Base-by-base conservation (phyloP, 2,888 invertebrate species). In the Melanotus villosus region DNA sequence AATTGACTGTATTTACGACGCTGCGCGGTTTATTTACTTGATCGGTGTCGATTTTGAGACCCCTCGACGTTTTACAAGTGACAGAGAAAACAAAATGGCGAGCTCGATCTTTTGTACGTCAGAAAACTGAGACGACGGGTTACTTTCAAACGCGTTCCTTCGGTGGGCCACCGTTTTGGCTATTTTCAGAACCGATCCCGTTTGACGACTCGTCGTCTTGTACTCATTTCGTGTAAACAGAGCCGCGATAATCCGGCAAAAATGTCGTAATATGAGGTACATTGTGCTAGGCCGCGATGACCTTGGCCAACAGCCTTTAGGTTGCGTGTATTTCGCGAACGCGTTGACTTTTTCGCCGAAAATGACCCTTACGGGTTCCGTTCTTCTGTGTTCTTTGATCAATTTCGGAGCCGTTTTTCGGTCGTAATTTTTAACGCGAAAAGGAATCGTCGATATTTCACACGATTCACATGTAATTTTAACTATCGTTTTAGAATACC, bases 401-500 rank as follows among this genome's bases (percentile, higher is more conserved):
- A 66, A 65, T 66, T 70, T 70, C 21, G 45, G 41, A 67, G 43
- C 19, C 80, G 78, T 78, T 78, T 76, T 62, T 64, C 59, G 54
- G 32, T 52, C 34, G 62, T 59, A 36, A 36, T 41, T 59, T 43
- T 45, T 14, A 10, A 6, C 23, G 56, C 43, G 41, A 56, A 32
- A 26, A 34, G 12, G 32, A 18, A 32, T 26, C 16, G 12, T 23
- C n/a, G 9, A 21, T 34, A 23, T 56, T 62, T 47, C 36, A 19
- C 52, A 58, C 10, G 50, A 50, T 52, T 26, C 18, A 30, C 12
- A 36, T 32, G 19, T 64, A 58, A 58, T 34, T 38, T 52, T 58
- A 45, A 36, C 23, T 47, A 60, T 45, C 57, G 43, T 89, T 89
- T 75, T 89, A 92, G 93, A 93, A 89, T 93, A 93, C 87, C 92